Evolutionary conservation across 2,888 invertebrate species (phyloP), one percentile per base, ranked within the genome.

Genomic region (Oscheius sp.): DNA sequence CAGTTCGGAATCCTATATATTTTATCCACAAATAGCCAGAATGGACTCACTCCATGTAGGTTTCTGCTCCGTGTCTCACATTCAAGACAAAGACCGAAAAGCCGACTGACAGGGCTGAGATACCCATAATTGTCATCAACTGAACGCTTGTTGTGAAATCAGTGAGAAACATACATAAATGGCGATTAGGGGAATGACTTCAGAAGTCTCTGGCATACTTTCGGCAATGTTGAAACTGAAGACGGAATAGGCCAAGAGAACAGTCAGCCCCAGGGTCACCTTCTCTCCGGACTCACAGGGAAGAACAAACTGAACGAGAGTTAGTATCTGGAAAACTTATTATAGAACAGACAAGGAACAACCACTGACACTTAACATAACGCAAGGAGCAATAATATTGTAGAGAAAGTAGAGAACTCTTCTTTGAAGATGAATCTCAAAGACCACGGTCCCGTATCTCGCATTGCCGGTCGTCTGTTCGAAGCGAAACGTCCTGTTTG

Each of bases 171-270:
- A 13, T 7, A 48, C 33, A 13, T 65, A 10, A 1, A n/a, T 21
- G 90, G 90, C 90, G 76, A 91, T 90, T 3, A 91, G 84, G n/a
- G 91, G 91, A 10, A 91, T 90, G 75, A 90, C 90, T 80, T 91
- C 91, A 48, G 89, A 90, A 2, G 91, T 91, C 47, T 90, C 90
- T 5, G 91, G 91, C 90, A 91, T 91, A 73, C 89, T 90, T 84
- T 91, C 91, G 29, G 90, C 91, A 68, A 91, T 91, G 35, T 91
- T 89, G 76, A 91, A 86, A 89, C 90, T 90, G 81, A 91, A 91
- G 47, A 91, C 90, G 55, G 90, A 90, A 79, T 91, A 90, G 7
- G 91, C 91, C 50, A 91, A 84, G 11, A 91, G 86, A 13, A 91
- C 90, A 3, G 91, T 91, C 55, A 91, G 89, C 7, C 84, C 84